Conservation (phyloP, 1,140 invertebrate species). For the Myzus persicae region DNA sequence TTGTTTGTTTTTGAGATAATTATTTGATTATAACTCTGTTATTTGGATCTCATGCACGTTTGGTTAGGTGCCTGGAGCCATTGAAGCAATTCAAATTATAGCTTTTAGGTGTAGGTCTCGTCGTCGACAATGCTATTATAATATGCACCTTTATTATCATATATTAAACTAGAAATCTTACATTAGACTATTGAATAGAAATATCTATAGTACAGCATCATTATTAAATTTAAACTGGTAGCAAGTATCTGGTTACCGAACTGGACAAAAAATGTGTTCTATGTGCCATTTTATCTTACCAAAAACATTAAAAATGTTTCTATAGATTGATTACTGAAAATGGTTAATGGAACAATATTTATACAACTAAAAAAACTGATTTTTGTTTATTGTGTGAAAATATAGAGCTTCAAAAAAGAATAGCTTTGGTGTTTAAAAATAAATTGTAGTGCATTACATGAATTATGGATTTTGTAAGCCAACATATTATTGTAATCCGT, state of each 20-base stretch:
- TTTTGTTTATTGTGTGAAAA: no score
- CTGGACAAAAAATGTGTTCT: background rate
- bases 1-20: background rate
- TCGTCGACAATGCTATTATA: background rate
- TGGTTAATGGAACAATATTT: no score
- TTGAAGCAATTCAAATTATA: background rate
- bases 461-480: no score
- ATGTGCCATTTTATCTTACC: background rate
- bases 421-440: no score
- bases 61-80: background rate
- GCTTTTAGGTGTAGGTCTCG: background rate
- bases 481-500: no score
- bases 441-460: no score
- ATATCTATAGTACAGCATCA: background rate
- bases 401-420: no score
- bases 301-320: background rate
- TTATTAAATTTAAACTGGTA: background rate
- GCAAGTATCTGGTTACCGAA: background rate
- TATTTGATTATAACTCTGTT: background rate
- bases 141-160: background rate
- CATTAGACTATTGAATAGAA: background rate
- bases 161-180: background rate
- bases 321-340: background rate
- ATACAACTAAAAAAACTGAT: no score
- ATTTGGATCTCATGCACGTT: background rate